Conservation (phyloP, 2,113 vertebrate species). For the Hemiscyllium ocellatum region DNA sequence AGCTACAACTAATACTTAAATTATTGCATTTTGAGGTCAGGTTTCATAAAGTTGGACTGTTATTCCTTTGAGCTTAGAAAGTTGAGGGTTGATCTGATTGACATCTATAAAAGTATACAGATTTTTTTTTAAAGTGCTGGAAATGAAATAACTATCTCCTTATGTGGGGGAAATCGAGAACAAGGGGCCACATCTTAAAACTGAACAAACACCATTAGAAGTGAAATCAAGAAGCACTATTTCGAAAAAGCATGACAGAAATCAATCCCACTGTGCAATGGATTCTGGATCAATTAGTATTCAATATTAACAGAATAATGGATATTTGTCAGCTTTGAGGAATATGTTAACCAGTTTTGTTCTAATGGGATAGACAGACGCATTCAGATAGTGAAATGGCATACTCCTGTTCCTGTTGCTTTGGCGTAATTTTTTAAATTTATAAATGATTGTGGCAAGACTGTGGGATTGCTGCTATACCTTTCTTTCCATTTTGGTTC, state of each 20-base stretch:
- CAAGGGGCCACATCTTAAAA: neutral
- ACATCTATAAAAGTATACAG: neutral
- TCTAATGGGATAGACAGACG: neutral
- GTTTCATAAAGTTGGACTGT: neutral
- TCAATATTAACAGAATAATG: neutral
- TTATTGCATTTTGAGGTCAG: neutral
- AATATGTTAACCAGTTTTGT: neutral
- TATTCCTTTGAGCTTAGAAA: neutral
- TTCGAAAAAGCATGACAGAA: neutral
- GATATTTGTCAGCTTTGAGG: neutral
- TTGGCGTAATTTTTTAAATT: neutral
- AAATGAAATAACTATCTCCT: neutral
- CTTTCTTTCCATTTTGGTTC: neutral
- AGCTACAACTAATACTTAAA: neutral
- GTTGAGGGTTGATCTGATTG: neutral
- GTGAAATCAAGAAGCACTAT: neutral
- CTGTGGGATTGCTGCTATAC: neutral
- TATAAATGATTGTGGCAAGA: neutral
- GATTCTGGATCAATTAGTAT: neutral
- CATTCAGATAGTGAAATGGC: neutral
- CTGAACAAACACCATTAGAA: neutral
- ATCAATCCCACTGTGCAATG: neutral
- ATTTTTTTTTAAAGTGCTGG: neutral
- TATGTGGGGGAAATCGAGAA: neutral
- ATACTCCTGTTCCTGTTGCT: neutral